Evolutionary conservation across 2,113 vertebrate species (phyloP), one percentile per base, ranked within the genome.

Genomic region (Lagopus muta): DNA sequence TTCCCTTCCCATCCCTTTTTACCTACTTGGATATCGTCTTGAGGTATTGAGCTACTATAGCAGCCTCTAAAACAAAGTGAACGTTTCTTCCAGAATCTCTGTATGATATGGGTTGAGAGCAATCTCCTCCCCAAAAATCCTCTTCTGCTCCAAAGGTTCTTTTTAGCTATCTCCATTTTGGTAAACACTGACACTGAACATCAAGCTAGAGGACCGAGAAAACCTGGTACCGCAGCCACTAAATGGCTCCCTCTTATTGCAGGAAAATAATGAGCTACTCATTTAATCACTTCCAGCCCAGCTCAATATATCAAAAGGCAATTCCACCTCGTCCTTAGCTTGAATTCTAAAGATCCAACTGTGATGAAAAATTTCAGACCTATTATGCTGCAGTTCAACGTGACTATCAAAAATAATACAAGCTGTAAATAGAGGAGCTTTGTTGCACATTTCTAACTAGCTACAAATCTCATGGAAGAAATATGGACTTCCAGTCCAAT

Each of bases 11-110:
- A 47, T 77, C 83, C 79, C 93, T 90, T 78, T 70, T 79, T 45
- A 77, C 77, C 85, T 92, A 80, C 80, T 91, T 93, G 91, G 86
- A 88, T 93, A 92, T 84, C 74, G 91, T 95, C 95, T 96, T 95
- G 92, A 97, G 94, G 96, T 96, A 91, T 95, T 69, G 93, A 97
- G 95, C 96, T 98, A 95, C 87, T 83, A 48, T 30, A 91, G 48
- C 64, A 94, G 67, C 55, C 98, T 96, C 97, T 96, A 96, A 97
- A 98, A 96, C 94, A 76, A 95, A 97, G 96, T 95, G 97, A 98
- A 97, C 95, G 94, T 95, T 98, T 97, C 97, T 98, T 98, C 97
- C 97, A 98, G 97, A 97, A 98, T 97, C 97, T 98, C 97, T 97
- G 97, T 96, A 97, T 90, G 88, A 92, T 38, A 94, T 92, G 52